A percentile compares a stretch with the other conserved stretches of the same genome.
Evolutionary conservation across 1,140 invertebrate species (phyloP).

Genomic region (Diorhabda sublineata): DNA sequence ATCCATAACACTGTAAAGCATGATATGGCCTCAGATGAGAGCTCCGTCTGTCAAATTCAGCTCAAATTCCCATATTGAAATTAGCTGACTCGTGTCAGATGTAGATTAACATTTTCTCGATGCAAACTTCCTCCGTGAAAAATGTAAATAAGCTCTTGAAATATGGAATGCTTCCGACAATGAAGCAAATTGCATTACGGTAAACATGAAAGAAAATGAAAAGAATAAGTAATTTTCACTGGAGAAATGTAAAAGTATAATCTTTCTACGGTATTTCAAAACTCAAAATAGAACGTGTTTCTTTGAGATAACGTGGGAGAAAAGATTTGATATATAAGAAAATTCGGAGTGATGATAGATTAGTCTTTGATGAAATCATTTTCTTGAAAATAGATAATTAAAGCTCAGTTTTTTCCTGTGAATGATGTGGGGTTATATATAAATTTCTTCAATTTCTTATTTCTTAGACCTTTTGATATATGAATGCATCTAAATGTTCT

Average conservation of each 20-base stretch:
- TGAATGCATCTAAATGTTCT: too few relatives aligned
- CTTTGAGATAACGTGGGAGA: neutral
- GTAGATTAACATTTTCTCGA: neutral
- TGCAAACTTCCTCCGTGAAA: neutral
- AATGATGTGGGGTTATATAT: too few relatives aligned
- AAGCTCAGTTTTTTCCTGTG: too few relatives aligned
- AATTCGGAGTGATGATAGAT: too few relatives aligned
- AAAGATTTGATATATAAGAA: too few relatives aligned
- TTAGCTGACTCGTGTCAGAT: slow-evolving; percentile 1
- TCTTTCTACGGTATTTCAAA: neutral
- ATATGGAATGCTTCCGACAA: slow-evolving; percentile 2
- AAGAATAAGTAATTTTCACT: slow-evolving; percentile 1
- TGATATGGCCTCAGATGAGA: neutral
- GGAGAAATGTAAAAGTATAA: neutral
- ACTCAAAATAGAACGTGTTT: neutral
- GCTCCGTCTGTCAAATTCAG: neutral
- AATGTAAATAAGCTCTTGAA: neutral
- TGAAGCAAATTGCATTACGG: slow-evolving; percentile 1
- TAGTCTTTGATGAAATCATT: too few relatives aligned
- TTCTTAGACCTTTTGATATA: too few relatives aligned
- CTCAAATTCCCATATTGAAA: slow-evolving; percentile 2
- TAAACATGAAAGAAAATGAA: neutral
- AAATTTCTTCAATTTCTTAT: too few relatives aligned
- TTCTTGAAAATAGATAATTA: too few relatives aligned
- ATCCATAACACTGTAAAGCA: too few relatives aligned